Evolutionary conservation across 2,113 vertebrate genomes (phyloP), one percentile per base, ranked within the genome.

Genomic region (Mormyrus iriodes): DNA sequence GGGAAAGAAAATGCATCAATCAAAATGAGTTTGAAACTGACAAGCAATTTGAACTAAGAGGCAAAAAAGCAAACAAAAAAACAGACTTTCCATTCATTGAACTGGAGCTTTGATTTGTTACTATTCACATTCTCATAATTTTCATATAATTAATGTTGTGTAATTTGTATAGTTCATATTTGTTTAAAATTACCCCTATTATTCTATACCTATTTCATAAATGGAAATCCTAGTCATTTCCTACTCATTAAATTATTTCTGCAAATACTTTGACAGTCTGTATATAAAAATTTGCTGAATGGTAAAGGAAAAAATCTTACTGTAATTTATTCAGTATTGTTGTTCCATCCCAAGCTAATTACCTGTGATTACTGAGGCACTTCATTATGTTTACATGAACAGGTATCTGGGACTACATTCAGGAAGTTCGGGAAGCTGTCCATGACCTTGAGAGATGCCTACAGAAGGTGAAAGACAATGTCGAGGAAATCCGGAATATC

Each of bases 401-500:
- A 99, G 98, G 95, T 17, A 92, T 96, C 85, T 97, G 96, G 96
- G 95, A 95, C 89, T 97, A 94, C 89, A 95, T 98, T 91, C 97
- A 96, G 6, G 61, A 91, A 44, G 82, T 97, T 65, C 92, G 96
- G 31, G 93, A 94, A 3, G 89, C 42, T 1, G 93, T 99, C 76
- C 94, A 87, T 83, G 97, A 97, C 91, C 95, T 99, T 13, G 97
- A 98, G 90, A 91, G 61, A 90, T 94, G 96, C 91, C 93, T 97
- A 51, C 97, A 97, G 93, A 97, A 94, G 91, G 92, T 95, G 86
- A 97, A 97, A 92, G 96, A 95, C 93, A 98, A 99, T 0, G 92
- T 97, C 12, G 95, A 97, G 85, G 95, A 97, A 91, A 98, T 99
- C 89, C 96, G 96, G 92, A 94, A 24, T 89, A 92, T 96, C 0